A percentile compares a stretch with the other conserved stretches of the same genome.
These are phyloP conservation scores for Zaprionus tsacasi DNA, from an alignment of 1,140 invertebrate species.

Conservation along the genomic window DNA sequence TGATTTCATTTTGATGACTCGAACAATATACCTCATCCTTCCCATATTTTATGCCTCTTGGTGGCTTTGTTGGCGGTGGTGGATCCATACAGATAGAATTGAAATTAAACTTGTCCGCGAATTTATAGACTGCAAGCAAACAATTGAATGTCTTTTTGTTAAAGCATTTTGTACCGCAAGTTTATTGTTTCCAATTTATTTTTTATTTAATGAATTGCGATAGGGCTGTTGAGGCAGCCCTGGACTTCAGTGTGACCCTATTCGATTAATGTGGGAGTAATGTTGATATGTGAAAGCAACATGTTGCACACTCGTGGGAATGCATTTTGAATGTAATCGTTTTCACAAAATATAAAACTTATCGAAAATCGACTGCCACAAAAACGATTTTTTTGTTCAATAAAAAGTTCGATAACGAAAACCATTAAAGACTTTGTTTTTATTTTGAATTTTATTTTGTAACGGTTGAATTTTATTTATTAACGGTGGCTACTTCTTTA, in stretches of 20 bases:
- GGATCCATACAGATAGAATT: slow-evolving; percentile 62
- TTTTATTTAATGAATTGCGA: slow-evolving; percentile 37
- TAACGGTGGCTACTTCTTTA: slow-evolving; percentile 67
- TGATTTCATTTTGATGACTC: slow-evolving; percentile 26
- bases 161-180: slow-evolving; percentile 37
- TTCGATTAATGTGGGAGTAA: neutral
- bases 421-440: neutral
- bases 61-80: slow-evolving; percentile 90
- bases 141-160: slow-evolving; percentile 18
- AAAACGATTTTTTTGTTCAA: neutral
- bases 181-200: slow-evolving; percentile 25
- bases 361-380: neutral
- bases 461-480: slow-evolving; percentile 58
- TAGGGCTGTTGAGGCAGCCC: slow-evolving; percentile 14
- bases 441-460: slow-evolving; percentile 26
- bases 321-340: neutral
- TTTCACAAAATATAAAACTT: neutral
- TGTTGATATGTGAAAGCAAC: neutral
- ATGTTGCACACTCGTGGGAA: neutral
- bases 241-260: slow-evolving; percentile 21
- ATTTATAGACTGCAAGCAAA: slow-evolving; percentile 26
- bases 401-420: neutral
- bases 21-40: slow-evolving; percentile 90
- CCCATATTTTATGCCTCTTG: slow-evolving; percentile 91
- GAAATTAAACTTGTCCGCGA: slow-evolving; percentile 28